Evolutionary conservation across 2,797 vertebrate species (phyloP), one percentile per base, ranked within the genome.

Genomic region (Esox lucius): DNA sequence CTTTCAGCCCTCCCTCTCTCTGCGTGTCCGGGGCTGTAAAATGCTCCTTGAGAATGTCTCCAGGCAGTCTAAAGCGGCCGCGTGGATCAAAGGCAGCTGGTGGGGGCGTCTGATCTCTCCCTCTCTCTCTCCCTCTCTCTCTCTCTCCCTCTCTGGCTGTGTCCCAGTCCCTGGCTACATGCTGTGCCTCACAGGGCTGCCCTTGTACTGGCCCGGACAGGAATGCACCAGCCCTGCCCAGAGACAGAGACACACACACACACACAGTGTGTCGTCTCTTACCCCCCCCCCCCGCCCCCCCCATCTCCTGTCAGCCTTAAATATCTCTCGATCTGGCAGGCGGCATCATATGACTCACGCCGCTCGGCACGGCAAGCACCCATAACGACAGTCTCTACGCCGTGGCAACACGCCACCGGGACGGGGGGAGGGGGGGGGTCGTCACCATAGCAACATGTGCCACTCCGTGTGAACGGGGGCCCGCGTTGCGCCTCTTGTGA

Each of bases 371-470:
- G 11, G 56, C 56, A 86, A 83, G 88, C 89, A 92, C 94, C 92
- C 88, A 90, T 92, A 93, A 61, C 4, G 11, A 61, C n/a, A 61
- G 22, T 12, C 94, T 93, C 93, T 86, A 88, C 86, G 81, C 91
- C 90, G 93, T 89, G 89, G 91, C 89, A 93, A 91, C 88, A 81
- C 87, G 90, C 89, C 76, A 75, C 75, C 79, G 84, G 84, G 81
- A 90, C 86, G 90, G 85, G 83, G 81, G 91, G 2, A 42, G 42
- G 42, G 3, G 42, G 42, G 42, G 35, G 35, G 35, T 35, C 3
- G 35, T 94, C 48, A 59, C 91, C 94, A 95, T 92, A 89, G 94
- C 89, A 96, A 96, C 93, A 86, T 87, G 91, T 89, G 92, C 83
- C 75, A 88, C 87, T 89, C 91, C 61, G n/a, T 76, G 68, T 39